Percentiles rank a stretch among this genome's conserved stretches.
Evolutionary conservation across 2,113 vertebrate species (phyloP).

Genomic region (Typhlomys cinereus): DNA sequence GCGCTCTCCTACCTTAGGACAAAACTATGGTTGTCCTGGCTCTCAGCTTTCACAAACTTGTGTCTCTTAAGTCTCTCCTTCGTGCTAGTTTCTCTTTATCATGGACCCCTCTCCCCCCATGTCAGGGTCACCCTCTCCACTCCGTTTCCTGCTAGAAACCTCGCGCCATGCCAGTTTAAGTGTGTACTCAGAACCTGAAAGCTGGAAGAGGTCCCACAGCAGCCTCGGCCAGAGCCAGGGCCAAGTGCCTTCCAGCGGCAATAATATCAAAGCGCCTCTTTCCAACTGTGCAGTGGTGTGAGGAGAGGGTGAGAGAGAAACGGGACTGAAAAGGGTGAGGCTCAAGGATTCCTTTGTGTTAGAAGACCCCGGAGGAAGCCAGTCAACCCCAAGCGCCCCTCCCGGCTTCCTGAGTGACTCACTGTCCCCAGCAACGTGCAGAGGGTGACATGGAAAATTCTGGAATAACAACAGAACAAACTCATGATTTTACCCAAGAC

Average conservation of each 20-base stretch:
- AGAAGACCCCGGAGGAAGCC: constrained; percentile 55
- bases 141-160: constrained; percentile 19
- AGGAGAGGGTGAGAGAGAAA: not conserved
- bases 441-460: constrained; percentile 10
- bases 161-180: constrained; percentile 41
- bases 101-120: too few relatives aligned
- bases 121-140: too few relatives aligned
- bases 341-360: constrained; percentile 71
- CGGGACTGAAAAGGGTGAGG: not conserved
- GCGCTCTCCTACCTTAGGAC: too few relatives aligned
- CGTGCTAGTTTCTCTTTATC: too few relatives aligned
- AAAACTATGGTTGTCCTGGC: too few relatives aligned
- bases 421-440: constrained; percentile 7
- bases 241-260: constrained; percentile 43
- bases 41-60: too few relatives aligned
- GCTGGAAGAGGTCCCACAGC: not conserved
- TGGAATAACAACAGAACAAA: constrained; percentile 59
- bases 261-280: constrained; percentile 61
- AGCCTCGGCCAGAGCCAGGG: not conserved
- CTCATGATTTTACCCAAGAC: constrained; percentile 3
- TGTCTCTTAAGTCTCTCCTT: too few relatives aligned
- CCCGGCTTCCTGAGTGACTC: constrained; percentile 68
- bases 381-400: constrained; percentile 20
- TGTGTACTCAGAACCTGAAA: not conserved
- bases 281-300: not conserved